Base-by-base conservation (phyloP, 2,888 invertebrate species). In the Byasa hedistus region DNA sequence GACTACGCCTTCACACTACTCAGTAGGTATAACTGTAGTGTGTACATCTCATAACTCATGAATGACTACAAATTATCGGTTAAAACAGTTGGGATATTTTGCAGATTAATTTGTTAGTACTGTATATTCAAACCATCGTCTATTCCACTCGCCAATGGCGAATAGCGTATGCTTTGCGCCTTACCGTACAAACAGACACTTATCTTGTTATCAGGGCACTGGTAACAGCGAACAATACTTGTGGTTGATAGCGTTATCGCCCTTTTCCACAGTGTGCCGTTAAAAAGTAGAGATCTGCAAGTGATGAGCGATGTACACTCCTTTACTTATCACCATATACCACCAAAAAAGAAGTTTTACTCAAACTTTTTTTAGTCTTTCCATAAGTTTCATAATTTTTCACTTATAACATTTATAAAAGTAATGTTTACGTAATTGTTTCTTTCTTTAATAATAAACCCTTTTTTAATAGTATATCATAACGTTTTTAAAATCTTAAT, bases 161-260 rank as follows among this genome's bases (percentile, higher is more conserved):
- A 7, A 10, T 32, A 10, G 32, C 32, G 7, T 52, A 21, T 21
- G 61, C 70, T 67, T 15, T 15, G 4, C 60, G 72, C 69, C 64
- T 70, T 73, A 66, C 72, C 71, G 70, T 74, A 71, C 75, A 79
- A 78, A 82, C 78, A 80, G 80, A 81, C 75, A 72, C 71, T 81
- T 82, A 66, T 62, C 66, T 58, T 48, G 66, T 78, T 83, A 83
- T 84, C 81, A 73, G 65, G 67, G 64, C 69, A 44, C 48, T 74
- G 81, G 84, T 84, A 81, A 69, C 76, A 69, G 71, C 73, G 77
- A 77, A 79, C 79, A 82, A 81, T 76, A 80, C 73, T 74, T 70
- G 72, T 65, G 66, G 39, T 70, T 74, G 82, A 84, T 83, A 83
- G 68, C 70, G 71, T 68, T 79, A 77, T 76, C 75, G 19, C 21